Evolutionary conservation across 2,888 invertebrate species (phyloP), one percentile per base, ranked within the genome.

Genomic region (Xestia c-nigrum): DNA sequence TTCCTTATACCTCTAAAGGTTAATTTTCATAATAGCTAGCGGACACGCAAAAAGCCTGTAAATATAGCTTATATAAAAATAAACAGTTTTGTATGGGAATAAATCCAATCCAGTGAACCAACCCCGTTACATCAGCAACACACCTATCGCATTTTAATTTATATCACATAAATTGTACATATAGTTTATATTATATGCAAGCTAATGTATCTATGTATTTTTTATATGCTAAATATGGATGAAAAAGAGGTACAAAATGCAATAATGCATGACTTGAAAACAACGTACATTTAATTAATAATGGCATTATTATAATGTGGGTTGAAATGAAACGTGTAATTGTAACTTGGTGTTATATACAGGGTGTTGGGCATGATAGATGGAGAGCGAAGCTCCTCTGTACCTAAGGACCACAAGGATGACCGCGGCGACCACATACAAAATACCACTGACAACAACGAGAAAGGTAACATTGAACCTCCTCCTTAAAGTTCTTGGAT

Each of bases 341-440:
- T 64, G 12, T 78, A 65, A 74, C 21, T 19, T 76, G 16, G 43
- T 71, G 50, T 70, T 72, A 38, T 78, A 12, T 78, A 10, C 88
- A 97, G 97, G 80, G 95, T 97, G 46, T 88, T 97, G 43, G 94
- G 96, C 31, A 96, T 96, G 96, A 82, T 94, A 74, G 85, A 87
- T 50, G 86, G 85, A 0, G 91, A 88, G 5, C 92, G 96, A 0
- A 88, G 94, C 5, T 89, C 94, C 0, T 94, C 95, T 0, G 72
- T 96, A 74, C 97, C 96, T 10, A 95, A 95, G 78, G 96, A 96
- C 87, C 94, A 94, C 83, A 94, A 93, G 78, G 93, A 93, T 83
- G 92, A 92, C 61, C 74, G 75, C 72, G 64, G 61, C 59, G 85
- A 85, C 24, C 70, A 65, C 65, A 76, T 76, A 14, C 61, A 65